Percentiles rank a stretch among this genome's conserved stretches.
Conservation (phyloP, 2,113 vertebrate genomes). For the Galbula dea region DNA sequence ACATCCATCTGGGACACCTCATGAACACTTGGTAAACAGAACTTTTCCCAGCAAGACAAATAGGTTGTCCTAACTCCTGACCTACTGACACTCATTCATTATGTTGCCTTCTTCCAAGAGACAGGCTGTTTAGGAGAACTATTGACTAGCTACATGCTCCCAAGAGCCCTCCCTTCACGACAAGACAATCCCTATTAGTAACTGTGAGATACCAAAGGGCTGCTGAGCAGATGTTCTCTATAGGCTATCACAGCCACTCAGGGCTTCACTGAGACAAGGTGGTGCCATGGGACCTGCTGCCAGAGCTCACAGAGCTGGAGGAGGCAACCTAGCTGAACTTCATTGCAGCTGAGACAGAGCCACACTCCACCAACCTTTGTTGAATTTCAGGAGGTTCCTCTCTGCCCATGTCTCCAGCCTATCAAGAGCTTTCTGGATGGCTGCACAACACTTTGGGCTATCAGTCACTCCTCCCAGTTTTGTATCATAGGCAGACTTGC, state of each 20-base stretch:
- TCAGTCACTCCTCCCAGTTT: too few relatives aligned
- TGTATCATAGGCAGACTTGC: too few relatives aligned
- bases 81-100: constrained; percentile 55
- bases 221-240: background rate
- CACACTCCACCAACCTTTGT: background rate
- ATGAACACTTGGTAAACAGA: constrained; percentile 44
- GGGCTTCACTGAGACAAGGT: fast-evolving
- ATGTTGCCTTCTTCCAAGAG: constrained; percentile 15
- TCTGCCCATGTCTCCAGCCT: background rate
- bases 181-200: background rate
- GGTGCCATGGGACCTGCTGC: background rate
- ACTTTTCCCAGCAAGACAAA: constrained; percentile 50
- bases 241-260: background rate
- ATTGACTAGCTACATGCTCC: background rate
- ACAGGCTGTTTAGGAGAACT: constrained; percentile 46
- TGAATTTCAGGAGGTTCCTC: background rate
- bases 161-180: background rate
- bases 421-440: too few relatives aligned
- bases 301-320: background rate
- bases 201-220: background rate
- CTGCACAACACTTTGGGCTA: too few relatives aligned
- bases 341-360: background rate
- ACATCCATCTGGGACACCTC: constrained; percentile 32
- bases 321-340: background rate
- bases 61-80: constrained; percentile 40